Base-by-base conservation (phyloP, 2,888 invertebrate species). In the Quadroppia sp. region DNA sequence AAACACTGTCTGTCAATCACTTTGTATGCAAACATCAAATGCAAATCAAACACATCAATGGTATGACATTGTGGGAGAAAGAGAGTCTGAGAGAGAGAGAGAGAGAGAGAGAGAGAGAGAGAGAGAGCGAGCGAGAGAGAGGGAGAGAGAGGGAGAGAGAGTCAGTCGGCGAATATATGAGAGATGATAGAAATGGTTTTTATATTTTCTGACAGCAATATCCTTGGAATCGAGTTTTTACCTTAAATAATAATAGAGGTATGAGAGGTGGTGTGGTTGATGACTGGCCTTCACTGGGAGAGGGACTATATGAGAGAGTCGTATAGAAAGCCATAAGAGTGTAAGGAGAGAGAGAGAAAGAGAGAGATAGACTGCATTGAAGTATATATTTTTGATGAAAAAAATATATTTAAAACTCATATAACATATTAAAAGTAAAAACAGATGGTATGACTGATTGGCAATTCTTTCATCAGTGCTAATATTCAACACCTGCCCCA, bases 401-500 rank as follows among this genome's bases (percentile, higher is more conserved):
- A 56, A 23, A n/a, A n/a, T n/a, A n/a, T n/a, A 56, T 23, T 9
- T 56, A 56, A n/a, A 56, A 56, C 15, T 20, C 13, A 7, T 28
- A 56, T 56, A 56, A 25, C 3, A 56, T 28, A 6, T 56, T 56
- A 25, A 6, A n/a, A 11, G 17, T 48, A 48, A 56, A 56, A 56
- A 56, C 56, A 56, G 56, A 56, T 56, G 56, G 56, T 56, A 20
- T 56, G 48, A 48, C 48, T 48, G 48, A n/a, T n/a, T n/a, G n/a
- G n/a, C 56, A 56, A 56, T 56, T 56, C 56, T 25, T 56, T 56
- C 28, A 23, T 25, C 20, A 15, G 56, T 15, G 56, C 23, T 56
- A 56, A 56, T 56, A 56, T 56, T 25, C 56, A 56, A 56, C 56
- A 56, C 56, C 56, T 56, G 56, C 56, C 56, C 36, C 56, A 23